A percentile compares a stretch with the other conserved stretches of the same genome.
Conservation (phyloP, 2,888 invertebrate genomes). For the Macroteleia sp. region DNA sequence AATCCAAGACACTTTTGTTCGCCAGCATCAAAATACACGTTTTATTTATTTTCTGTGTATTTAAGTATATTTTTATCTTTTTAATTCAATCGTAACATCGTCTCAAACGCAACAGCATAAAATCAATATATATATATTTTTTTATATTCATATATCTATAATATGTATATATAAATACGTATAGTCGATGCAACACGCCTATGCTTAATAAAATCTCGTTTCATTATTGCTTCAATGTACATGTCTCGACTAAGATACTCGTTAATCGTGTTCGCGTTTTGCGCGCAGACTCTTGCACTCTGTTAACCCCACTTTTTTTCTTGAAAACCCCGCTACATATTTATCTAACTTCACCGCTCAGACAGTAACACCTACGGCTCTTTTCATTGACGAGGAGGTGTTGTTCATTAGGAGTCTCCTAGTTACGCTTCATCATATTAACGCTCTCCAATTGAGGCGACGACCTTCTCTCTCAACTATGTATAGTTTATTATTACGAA, state of each 20-base stretch:
- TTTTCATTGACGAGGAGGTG: conserved; percentile 45
- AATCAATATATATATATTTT: conserved; percentile 73
- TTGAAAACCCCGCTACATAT: conserved; percentile 24
- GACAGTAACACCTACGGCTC: conserved; percentile 25
- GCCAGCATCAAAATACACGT: conserved; percentile 57
- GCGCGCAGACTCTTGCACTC: conserved; percentile 36
- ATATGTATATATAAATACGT: conserved; percentile 60
- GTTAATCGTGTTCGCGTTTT: conserved; percentile 41
- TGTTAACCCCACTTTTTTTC: conserved; percentile 32
- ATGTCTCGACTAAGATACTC: conserved; percentile 58
- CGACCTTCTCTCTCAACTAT: conserved; percentile 13
- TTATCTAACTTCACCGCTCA: conserved; percentile 30
- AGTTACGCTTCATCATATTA: conserved; percentile 55
- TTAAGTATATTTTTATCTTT: conserved; percentile 69
- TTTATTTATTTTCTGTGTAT: conserved; percentile 63
- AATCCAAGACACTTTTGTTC: conserved; percentile 18
- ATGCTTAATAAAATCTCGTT: conserved; percentile 62
- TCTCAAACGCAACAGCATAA: conserved; percentile 79
- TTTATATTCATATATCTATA: conserved; percentile 52
- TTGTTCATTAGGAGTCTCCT: conserved; percentile 52
- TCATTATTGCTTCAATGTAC: conserved; percentile 73
- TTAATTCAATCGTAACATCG: conserved; percentile 78
- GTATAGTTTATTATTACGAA: conserved; percentile 46
- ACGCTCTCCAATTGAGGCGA: conserved; percentile 36
- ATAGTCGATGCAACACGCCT: conserved; percentile 59